phyloP scores from a whole-genome alignment of 2,888 invertebrate genomes.

The Netelia fuscicornis region DNA sequence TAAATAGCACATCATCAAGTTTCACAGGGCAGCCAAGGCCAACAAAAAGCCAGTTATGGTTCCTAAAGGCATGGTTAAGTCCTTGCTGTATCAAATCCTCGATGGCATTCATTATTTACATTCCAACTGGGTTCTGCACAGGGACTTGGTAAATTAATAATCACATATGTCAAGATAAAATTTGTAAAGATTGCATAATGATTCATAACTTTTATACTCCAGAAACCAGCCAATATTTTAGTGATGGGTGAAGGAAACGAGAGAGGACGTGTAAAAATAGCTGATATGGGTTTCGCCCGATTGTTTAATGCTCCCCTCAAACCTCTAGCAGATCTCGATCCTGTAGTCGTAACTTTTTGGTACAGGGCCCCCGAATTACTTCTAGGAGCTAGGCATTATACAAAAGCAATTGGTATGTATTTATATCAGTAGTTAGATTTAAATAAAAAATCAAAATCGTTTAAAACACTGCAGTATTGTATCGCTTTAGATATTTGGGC shows the following conservation, averaged over 20 bases:
- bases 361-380: slow-evolving; percentile 98
- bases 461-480: background rate
- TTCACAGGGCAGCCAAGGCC: slow-evolving; percentile 98
- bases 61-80: slow-evolving; percentile 99
- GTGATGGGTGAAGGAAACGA: slow-evolving; percentile 99
- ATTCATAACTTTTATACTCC: slow-evolving; percentile 64
- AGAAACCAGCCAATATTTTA: slow-evolving; percentile 99
- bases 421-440: no score
- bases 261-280: slow-evolving; percentile 98
- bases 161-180: background rate
- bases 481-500: slow-evolving; percentile 96
- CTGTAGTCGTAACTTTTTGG: slow-evolving; percentile 99
- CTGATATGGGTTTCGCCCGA: slow-evolving; percentile 99
- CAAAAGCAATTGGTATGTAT: slow-evolving; percentile 95
- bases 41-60: slow-evolving; percentile 98
- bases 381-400: slow-evolving; percentile 98
- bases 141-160: slow-evolving; percentile 91
- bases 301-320: slow-evolving; percentile 99
- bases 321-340: slow-evolving; percentile 98
- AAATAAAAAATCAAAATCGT: no score
- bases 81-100: slow-evolving; percentile 97
- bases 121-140: slow-evolving; percentile 99
- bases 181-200: slow-evolving; percentile 2
- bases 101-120: slow-evolving; percentile 99
- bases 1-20: slow-evolving; percentile 97